Evolutionary conservation across 1,140 invertebrate species (phyloP).

Genomic region (Dinothrombium tinctorium): DNA sequence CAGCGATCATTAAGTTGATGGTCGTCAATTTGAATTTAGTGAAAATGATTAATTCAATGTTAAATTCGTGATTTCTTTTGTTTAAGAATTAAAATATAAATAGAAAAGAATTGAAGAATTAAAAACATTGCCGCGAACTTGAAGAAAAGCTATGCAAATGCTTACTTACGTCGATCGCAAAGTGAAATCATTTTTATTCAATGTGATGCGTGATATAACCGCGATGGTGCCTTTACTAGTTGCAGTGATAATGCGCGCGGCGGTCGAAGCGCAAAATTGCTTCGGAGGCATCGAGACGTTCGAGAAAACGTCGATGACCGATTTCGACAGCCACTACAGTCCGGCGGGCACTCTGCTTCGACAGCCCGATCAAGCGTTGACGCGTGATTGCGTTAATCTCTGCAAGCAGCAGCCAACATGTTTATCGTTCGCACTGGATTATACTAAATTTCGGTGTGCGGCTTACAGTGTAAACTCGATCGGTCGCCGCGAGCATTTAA

Average conservation of each 20-base stretch:
- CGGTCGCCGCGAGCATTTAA: conserved; percentile 17
- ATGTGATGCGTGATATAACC: no score
- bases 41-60: no score
- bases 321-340: conserved; percentile 18
- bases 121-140: no score
- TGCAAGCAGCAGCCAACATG: conserved; percentile 24
- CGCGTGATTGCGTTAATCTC: conserved; percentile 24
- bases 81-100: no score
- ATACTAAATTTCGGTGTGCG: conserved; percentile 22
- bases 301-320: conserved; percentile 23
- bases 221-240: conserved; percentile 9
- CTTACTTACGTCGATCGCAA: no score
- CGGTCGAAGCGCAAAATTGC: conserved; percentile 16
- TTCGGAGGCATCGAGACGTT: conserved; percentile 27
- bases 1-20: no score
- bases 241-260: conserved; percentile 4
- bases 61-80: no score
- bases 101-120: no score
- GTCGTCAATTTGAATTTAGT: no score
- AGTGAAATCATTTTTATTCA: no score
- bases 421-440: conserved; percentile 24
- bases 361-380: conserved; percentile 24
- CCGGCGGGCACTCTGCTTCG: conserved; percentile 18
- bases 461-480: conserved; percentile 17
- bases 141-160: no score